Evolutionary conservation across 2,113 vertebrate species (phyloP).

Genomic region (Crypturellus undulatus): DNA sequence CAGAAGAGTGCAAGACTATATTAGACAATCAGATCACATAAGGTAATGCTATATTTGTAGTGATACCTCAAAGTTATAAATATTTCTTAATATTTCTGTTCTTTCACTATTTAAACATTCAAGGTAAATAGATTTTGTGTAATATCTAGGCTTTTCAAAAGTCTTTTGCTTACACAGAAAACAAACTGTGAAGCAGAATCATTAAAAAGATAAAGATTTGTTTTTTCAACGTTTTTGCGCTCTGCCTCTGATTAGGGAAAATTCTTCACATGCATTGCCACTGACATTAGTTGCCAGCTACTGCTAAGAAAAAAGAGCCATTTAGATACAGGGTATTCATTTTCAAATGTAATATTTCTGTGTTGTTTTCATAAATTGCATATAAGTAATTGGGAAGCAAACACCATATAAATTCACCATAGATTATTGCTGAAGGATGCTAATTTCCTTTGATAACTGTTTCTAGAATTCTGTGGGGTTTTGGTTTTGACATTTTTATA

Average conservation of each 20-base stretch:
- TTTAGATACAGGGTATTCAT: background rate
- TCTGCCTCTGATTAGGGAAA: background rate
- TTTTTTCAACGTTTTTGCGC: background rate
- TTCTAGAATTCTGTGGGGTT: fast-evolving
- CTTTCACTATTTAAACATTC: background rate
- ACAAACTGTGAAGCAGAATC: background rate
- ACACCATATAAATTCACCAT: background rate
- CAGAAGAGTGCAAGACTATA: background rate
- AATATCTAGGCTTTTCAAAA: background rate
- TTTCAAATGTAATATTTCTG: background rate
- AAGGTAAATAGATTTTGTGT: background rate
- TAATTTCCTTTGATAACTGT: background rate
- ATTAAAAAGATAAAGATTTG: background rate
- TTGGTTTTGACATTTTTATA: background rate
- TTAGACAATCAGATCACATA: background rate
- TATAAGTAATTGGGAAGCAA: background rate
- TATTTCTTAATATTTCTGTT: background rate
- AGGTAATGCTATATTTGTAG: background rate
- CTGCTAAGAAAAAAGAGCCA: background rate
- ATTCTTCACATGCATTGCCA: background rate
- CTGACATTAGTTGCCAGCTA: background rate
- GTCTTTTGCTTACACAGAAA: background rate
- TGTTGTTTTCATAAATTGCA: background rate
- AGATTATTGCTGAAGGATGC: background rate
- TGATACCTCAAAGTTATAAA: background rate